Base-by-base conservation (phyloP, 2,888 invertebrate species). In the Pristionchus maxplancki region DNA sequence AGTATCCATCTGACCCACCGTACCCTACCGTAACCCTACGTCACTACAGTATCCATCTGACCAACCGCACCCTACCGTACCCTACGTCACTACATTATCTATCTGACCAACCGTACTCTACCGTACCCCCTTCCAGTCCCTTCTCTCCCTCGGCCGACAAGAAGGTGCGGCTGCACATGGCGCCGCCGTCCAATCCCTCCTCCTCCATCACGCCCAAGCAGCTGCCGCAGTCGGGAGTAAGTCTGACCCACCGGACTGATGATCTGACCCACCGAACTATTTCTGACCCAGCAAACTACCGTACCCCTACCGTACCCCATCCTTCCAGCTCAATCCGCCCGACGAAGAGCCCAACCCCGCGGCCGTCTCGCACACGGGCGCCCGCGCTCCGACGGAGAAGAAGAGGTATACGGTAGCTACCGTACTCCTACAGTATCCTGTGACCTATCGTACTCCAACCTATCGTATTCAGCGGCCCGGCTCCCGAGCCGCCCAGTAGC, bases 381-480 rank as follows among this genome's bases (percentile, higher is more conserved):
- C 64, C 8, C 64, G 64, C 15, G 64, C 5, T 17, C 9, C 53
- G 4, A 17, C 64, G 31, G 64, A 64, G 13, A 64, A 64, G 64
- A 64, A 64, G 64, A 34, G 64, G 64, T 64, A 64, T 34, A 64
- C 64, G 28, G 64, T 64, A 64, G 28, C 64, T 58, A 64, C 64
- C 64, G 15, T 31, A 58, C 31, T 5, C 31, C 64, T 31, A 8
- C n/a, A n/a, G n/a, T n/a, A n/a, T n/a, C n/a, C n/a, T n/a, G n/a
- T n/a, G n/a, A n/a, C n/a, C n/a, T n/a, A n/a, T n/a, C n/a, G n/a
- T n/a, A n/a, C n/a, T n/a, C n/a, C n/a, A 1, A 64, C 31, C 31
- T 31, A 28, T 58, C 58, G 58, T 15, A n/a, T 64, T 64, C 64
- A 64, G 64, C 3, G 64, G 31, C 17, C 31, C 64, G 34, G 11